phyloP scores from a whole-genome alignment of 2,888 invertebrate genomes.

The Rambutsinella grinnellia region DNA sequence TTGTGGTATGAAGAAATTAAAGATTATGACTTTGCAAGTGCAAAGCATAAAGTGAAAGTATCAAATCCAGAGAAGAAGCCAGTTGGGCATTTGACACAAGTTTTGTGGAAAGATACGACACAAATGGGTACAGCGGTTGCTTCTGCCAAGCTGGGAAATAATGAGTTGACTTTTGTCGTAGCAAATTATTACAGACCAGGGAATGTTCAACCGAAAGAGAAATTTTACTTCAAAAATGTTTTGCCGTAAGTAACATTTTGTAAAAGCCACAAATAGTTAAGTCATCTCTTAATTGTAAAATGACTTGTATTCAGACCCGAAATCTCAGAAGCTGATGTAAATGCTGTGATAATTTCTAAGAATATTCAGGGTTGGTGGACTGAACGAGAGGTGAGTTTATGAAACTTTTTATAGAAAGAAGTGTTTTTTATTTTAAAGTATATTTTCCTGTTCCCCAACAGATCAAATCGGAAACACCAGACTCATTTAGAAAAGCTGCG shows the following conservation, averaged over 20 bases:
- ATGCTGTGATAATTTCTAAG: conserved; percentile 16
- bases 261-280: background rate
- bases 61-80: conserved; percentile 12
- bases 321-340: conserved; percentile 10
- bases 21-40: conserved; percentile 55
- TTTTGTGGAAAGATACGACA: conserved; percentile 53
- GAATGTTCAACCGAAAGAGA: conserved; percentile 23
- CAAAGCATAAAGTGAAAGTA: too few species aligned
- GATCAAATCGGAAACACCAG: conserved; percentile 5
- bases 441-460: background rate
- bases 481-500: conserved; percentile 20
- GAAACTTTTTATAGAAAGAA: background rate
- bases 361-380: conserved; percentile 17
- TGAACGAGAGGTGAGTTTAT: conserved; percentile 3
- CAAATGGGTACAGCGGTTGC: conserved; percentile 60
- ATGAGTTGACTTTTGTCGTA: conserved; percentile 42
- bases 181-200: conserved; percentile 59
- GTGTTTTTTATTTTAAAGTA: background rate
- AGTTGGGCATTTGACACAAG: conserved; percentile 58
- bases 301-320: conserved; percentile 12
- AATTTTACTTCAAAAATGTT: conserved; percentile 27
- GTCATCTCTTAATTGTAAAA: too few species aligned
- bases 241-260: conserved; percentile 25
- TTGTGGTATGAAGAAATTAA: conserved; percentile 62
- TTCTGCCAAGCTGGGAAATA: conserved; percentile 23